These are phyloP conservation scores for Theretra japonica DNA, from an alignment of 2,888 invertebrate genomes.

Conservation along the genomic window DNA sequence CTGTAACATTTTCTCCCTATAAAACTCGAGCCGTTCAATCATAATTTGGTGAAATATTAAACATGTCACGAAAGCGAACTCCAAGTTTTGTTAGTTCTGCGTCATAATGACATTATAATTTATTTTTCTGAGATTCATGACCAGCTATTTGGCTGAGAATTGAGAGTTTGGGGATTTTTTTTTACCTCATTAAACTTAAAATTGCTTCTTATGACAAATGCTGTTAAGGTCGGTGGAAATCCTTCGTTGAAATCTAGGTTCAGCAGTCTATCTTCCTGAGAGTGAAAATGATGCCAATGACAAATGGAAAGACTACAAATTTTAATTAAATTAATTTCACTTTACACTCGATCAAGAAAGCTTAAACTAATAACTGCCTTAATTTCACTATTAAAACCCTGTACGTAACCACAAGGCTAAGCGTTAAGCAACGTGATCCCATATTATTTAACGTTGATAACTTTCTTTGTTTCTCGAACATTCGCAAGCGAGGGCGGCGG, in stretches of 20 bases:
- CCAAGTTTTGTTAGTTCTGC: neutral
- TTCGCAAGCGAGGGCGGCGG: conserved; percentile 42
- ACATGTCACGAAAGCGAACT: conserved; percentile 18
- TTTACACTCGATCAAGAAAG: too few species aligned
- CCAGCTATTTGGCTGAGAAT: too few species aligned
- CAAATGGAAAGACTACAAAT: too few species aligned
- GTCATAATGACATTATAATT: neutral
- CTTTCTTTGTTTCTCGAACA: conserved; percentile 41
- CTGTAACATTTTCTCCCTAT: conserved; percentile 6
- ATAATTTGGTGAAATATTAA: conserved; percentile 21
- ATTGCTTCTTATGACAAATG: too few species aligned
- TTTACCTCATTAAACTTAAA: too few species aligned
- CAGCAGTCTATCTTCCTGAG: too few species aligned
- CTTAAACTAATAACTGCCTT: too few species aligned
- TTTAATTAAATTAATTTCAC: too few species aligned
- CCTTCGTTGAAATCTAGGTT: too few species aligned
- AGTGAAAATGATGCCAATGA: too few species aligned
- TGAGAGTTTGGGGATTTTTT: too few species aligned
- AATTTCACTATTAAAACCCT: neutral
- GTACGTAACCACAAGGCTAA: neutral
- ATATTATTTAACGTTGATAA: conserved; percentile 11
- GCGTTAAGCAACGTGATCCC: neutral
- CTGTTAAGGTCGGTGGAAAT: too few species aligned
- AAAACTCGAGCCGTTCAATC: conserved; percentile 18
- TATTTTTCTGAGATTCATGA: neutral